Conservation (phyloP, 2,888 invertebrate genomes). For the Graphium colonna region DNA sequence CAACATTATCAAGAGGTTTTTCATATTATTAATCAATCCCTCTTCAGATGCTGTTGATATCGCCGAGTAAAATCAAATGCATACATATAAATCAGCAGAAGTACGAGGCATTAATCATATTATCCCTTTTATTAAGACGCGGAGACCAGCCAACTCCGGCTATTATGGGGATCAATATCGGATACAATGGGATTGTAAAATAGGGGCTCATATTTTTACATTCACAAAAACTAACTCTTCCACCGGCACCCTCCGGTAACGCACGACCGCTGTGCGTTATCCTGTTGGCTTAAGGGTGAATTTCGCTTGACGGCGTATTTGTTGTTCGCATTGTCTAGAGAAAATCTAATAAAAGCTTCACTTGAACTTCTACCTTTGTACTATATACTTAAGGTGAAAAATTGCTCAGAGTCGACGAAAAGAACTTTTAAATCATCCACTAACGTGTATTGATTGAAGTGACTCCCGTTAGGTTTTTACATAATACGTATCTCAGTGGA, state of each 20-base stretch:
- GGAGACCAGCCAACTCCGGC: conserved; percentile 68
- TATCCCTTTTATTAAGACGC: conserved; percentile 69
- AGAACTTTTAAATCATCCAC: conserved; percentile 74
- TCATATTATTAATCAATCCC: too few species aligned
- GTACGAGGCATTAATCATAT: conserved; percentile 51
- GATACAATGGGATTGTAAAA: conserved; percentile 77
- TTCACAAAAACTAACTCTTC: conserved; percentile 77
- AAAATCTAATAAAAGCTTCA: conserved; percentile 43
- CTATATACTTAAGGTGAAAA: conserved; percentile 38
- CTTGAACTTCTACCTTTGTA: conserved; percentile 40
- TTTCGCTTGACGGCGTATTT: conserved; percentile 54
- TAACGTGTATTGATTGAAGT: conserved; percentile 79
- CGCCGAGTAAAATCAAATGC: conserved; percentile 3
- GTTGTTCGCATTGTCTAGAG: conserved; percentile 61
- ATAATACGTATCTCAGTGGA: conserved; percentile 73
- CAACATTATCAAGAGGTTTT: too few species aligned
- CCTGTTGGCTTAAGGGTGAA: conserved; percentile 48
- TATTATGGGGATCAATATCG: conserved; percentile 77
- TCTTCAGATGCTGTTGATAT: too few species aligned
- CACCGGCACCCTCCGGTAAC: conserved; percentile 46
- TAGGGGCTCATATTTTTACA: conserved; percentile 78
- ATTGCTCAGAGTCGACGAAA: conserved; percentile 39
- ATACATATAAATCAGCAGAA: conserved; percentile 17
- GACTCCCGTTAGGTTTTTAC: conserved; percentile 77
- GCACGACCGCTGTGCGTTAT: conserved; percentile 41